phyloP scores from a whole-genome alignment of 2,113 vertebrate genomes.

The Machaerirhynchus nigripectus region DNA sequence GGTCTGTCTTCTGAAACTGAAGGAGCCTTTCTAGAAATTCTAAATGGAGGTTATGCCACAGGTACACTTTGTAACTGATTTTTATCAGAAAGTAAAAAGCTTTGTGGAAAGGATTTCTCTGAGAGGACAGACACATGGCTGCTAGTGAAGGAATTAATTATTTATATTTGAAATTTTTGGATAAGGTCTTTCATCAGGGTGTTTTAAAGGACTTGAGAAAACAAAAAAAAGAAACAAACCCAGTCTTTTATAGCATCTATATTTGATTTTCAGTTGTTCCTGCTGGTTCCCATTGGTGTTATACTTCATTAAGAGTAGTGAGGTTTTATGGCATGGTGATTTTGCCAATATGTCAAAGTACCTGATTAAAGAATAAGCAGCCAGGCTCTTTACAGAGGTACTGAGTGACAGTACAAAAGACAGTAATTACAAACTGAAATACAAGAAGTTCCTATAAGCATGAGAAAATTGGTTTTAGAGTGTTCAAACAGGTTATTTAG shows the following conservation, averaged over 20 bases:
- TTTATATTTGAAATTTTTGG: neutral
- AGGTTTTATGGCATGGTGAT: neutral
- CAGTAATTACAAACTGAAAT: neutral
- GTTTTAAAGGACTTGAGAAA: neutral
- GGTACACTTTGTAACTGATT: neutral
- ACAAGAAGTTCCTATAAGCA: neutral
- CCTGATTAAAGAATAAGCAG: neutral
- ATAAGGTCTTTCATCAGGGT: neutral
- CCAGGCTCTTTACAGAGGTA: neutral
- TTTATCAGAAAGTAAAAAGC: neutral
- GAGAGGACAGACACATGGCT: neutral
- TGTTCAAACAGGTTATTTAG: neutral
- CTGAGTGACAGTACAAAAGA: neutral
- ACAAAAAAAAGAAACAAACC: neutral
- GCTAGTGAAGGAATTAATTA: neutral
- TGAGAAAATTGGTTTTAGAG: neutral
- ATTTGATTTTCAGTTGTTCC: neutral
- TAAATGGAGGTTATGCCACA: neutral
- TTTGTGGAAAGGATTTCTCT: neutral
- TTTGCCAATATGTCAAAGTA: neutral
- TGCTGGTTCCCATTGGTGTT: neutral
- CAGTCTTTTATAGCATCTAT: neutral
- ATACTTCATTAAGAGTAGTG: neutral
- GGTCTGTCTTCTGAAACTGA: neutral
- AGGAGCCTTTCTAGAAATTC: neutral